These are phyloP conservation scores for Astyanax mexicanus DNA, from an alignment of 2,797 vertebrate genomes.

Conservation along the genomic window DNA sequence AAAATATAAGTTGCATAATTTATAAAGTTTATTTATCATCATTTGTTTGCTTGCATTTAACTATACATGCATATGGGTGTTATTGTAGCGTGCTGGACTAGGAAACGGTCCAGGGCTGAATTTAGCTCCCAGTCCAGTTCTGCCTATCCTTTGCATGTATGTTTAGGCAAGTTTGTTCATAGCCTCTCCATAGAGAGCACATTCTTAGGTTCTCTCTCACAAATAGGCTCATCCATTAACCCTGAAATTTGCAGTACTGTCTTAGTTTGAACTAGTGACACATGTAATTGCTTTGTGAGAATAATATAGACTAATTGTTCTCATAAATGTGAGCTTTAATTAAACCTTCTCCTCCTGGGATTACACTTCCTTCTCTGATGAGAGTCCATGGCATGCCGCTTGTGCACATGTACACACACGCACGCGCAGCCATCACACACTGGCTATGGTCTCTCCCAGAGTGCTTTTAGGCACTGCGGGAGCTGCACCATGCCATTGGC, in stretches of 20 bases:
- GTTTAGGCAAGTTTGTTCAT: no score
- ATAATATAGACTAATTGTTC: conserved; percentile 22
- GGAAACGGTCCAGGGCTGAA: no score
- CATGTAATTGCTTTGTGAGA: conserved; percentile 33
- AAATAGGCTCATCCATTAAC: background rate
- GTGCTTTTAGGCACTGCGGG: conserved; percentile 15
- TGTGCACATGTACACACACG: background rate
- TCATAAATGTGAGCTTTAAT: conserved; percentile 40
- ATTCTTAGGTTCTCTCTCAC: background rate
- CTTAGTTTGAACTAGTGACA: conserved; percentile 12
- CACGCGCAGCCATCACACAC: no score
- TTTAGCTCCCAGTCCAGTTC: no score
- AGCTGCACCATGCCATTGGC: conserved; percentile 12
- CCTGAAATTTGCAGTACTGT: background rate
- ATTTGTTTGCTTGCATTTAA: no score
- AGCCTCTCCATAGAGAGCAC: no score
- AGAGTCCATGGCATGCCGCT: background rate
- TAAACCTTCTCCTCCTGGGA: conserved; percentile 28
- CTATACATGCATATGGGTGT: no score
- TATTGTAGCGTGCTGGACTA: no score
- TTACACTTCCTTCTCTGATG: conserved; percentile 5
- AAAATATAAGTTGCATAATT: no score
- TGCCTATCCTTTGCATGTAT: no score
- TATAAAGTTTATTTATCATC: no score
- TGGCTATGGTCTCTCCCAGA: conserved; percentile 19